phyloP scores from a whole-genome alignment of 2,888 invertebrate genomes.

The Spicauda simplicius region DNA sequence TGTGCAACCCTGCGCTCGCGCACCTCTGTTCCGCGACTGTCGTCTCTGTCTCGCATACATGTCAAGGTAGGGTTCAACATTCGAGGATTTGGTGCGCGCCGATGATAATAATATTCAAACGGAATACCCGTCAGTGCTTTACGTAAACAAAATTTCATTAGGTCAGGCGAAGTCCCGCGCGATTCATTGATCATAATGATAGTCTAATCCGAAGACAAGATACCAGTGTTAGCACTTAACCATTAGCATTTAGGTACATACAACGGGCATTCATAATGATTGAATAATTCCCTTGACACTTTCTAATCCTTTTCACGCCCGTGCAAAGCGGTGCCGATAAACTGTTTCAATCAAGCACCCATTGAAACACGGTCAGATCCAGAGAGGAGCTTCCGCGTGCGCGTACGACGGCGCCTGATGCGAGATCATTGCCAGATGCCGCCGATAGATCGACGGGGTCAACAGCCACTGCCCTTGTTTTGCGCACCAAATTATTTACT shows the following conservation, averaged over 20 bases:
- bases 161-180: constrained; percentile 50
- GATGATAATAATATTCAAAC: constrained; percentile 62
- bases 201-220: neutral
- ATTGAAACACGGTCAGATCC: constrained; percentile 79
- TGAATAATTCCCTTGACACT: constrained; percentile 49
- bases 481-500: constrained; percentile 74
- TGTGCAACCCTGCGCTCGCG: constrained; percentile 75
- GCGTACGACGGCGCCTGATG: constrained; percentile 61
- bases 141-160: constrained; percentile 70
- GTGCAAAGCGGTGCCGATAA: constrained; percentile 50
- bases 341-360: constrained; percentile 46
- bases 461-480: constrained; percentile 83
- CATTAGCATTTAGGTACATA: neutral
- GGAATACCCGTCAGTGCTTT: constrained; percentile 69
- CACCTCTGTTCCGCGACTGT: constrained; percentile 71
- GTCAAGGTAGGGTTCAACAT: constrained; percentile 85
- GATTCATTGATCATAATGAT: neutral
- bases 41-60: constrained; percentile 77
- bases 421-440: constrained; percentile 82
- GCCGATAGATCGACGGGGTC: constrained; percentile 81
- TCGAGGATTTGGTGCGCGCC: constrained; percentile 75
- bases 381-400: constrained; percentile 73
- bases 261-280: constrained; percentile 16
- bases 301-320: constrained; percentile 67
- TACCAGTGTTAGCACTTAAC: neutral